Evolutionary conservation across 2,797 vertebrate species (phyloP).

Genomic region (Synanceia verrucosa): DNA sequence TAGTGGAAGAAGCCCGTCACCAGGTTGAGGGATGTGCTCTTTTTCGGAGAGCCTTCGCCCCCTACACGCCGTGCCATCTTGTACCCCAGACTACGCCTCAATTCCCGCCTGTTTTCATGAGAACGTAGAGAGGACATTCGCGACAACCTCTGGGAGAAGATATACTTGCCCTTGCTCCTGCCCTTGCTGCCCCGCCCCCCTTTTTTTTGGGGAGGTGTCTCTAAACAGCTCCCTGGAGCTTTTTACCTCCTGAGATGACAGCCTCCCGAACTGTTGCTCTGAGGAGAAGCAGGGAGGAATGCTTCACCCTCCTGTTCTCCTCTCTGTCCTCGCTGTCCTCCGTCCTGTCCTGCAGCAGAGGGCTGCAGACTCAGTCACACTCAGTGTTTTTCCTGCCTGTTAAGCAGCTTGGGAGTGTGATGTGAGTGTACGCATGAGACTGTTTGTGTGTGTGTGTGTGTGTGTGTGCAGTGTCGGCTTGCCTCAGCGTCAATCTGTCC

Average conservation of each 20-base stretch:
- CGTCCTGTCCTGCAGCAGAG: slow-evolving; percentile 63
- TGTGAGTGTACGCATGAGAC: slow-evolving; percentile 57
- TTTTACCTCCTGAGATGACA: slow-evolving; percentile 58
- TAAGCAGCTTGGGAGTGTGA: slow-evolving; percentile 74
- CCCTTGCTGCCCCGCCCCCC: slow-evolving; percentile 60
- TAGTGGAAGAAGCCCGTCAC: slow-evolving; percentile 86
- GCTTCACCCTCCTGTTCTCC: slow-evolving; percentile 27
- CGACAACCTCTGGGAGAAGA: slow-evolving; percentile 36
- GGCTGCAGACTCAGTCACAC: slow-evolving; percentile 59
- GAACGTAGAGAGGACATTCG: slow-evolving; percentile 66
- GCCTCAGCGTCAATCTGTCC: slow-evolving; percentile 75
- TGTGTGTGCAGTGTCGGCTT: slow-evolving; percentile 68
- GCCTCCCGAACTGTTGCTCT: slow-evolving; percentile 72
- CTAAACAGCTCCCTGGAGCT: slow-evolving; percentile 54
- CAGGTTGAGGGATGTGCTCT: slow-evolving; percentile 81
- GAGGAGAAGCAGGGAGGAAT: slow-evolving; percentile 36
- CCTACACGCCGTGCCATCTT: slow-evolving; percentile 71
- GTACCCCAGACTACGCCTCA: slow-evolving; percentile 47
- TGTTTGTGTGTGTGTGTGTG: slow-evolving; percentile 40
- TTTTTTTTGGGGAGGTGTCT: slow-evolving; percentile 44
- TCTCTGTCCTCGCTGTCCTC: slow-evolving; percentile 51
- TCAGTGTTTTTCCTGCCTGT: slow-evolving; percentile 71
- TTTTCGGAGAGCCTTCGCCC: slow-evolving; percentile 80
- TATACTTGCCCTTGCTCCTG: slow-evolving; percentile 75
- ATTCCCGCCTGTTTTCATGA: slow-evolving; percentile 64